Evolutionary conservation across 2,797 vertebrate genomes (phyloP).

Genomic region (Austrolebias charrua): DNA sequence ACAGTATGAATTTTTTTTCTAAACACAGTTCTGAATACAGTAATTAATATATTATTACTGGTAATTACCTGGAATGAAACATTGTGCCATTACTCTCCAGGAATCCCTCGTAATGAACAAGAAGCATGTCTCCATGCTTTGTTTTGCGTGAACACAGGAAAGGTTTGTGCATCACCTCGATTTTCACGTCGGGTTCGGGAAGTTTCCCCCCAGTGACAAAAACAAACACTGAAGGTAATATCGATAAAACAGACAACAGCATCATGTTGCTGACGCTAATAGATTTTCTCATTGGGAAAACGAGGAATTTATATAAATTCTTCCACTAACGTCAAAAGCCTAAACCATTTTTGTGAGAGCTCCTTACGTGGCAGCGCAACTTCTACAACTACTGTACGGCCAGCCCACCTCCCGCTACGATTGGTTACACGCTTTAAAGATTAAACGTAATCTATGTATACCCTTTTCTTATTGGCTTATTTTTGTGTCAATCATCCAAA

Average conservation of each 20-base stretch:
- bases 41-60: constrained; percentile 3
- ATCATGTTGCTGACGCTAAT: constrained; percentile 63
- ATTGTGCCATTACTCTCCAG: constrained; percentile 90
- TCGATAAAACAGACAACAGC: constrained; percentile 56
- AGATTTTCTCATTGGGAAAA: not conserved
- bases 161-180: constrained; percentile 89
- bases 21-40: not conserved
- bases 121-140: constrained; percentile 91
- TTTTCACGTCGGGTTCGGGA: constrained; percentile 90
- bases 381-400: constrained; percentile 23
- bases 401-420: constrained; percentile 35
- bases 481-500: not conserved
- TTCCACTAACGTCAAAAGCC: not conserved
- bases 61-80: constrained; percentile 92
- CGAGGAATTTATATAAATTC: not conserved
- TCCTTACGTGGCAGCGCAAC: constrained; percentile 78
- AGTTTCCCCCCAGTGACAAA: constrained; percentile 82
- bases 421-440: constrained; percentile 40
- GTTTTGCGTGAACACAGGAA: constrained; percentile 88
- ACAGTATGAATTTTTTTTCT: not conserved
- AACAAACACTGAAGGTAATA: constrained; percentile 69
- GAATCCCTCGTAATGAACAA: constrained; percentile 91
- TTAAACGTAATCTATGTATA: constrained; percentile 12
- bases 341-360: constrained; percentile 32
- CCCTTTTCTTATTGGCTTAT: constrained; percentile 38